These are phyloP conservation scores for Dunckerocampus dactyliophorus DNA, from an alignment of 2,113 vertebrate species.

Conservation along the genomic window DNA sequence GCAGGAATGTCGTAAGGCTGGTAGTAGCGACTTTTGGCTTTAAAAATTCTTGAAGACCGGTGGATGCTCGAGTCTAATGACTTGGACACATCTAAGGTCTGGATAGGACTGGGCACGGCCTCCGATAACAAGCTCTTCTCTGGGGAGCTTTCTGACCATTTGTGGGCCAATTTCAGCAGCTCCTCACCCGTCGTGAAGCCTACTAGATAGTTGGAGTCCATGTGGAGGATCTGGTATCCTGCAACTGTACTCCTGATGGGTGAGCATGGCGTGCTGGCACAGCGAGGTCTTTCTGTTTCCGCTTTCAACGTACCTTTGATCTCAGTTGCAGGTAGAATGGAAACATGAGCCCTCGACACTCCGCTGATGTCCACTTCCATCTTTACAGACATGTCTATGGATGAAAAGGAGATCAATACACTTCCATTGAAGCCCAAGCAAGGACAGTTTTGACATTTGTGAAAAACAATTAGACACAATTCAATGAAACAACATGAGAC, in stretches of 20 bases:
- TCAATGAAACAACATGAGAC: too few species aligned
- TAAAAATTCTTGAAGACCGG: slow-evolving; percentile 81
- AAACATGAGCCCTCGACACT: slow-evolving; percentile 77
- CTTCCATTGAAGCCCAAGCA: neutral
- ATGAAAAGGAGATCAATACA: slow-evolving; percentile 13
- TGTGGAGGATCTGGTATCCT: slow-evolving; percentile 93
- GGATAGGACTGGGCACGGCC: slow-evolving; percentile 59
- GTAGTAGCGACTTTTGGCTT: slow-evolving; percentile 85
- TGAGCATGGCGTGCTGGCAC: slow-evolving; percentile 92
- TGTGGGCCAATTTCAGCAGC: slow-evolving; percentile 88
- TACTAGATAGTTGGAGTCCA: slow-evolving; percentile 95
- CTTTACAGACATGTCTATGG: slow-evolving; percentile 69
- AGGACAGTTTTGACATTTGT: neutral
- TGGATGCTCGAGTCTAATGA: slow-evolving; percentile 79
- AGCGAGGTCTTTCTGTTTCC: slow-evolving; percentile 85
- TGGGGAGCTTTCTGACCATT: slow-evolving; percentile 69
- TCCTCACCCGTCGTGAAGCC: slow-evolving; percentile 94
- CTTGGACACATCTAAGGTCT: slow-evolving; percentile 66
- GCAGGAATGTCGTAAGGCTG: slow-evolving; percentile 93
- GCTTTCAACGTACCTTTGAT: slow-evolving; percentile 72
- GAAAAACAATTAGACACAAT: too few species aligned
- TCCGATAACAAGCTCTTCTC: slow-evolving; percentile 73
- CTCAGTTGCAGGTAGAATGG: slow-evolving; percentile 81
- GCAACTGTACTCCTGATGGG: slow-evolving; percentile 85
- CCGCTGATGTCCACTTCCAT: slow-evolving; percentile 92